Conservation (phyloP, 1,140 invertebrate genomes). For the Eufriesea mexicana region DNA sequence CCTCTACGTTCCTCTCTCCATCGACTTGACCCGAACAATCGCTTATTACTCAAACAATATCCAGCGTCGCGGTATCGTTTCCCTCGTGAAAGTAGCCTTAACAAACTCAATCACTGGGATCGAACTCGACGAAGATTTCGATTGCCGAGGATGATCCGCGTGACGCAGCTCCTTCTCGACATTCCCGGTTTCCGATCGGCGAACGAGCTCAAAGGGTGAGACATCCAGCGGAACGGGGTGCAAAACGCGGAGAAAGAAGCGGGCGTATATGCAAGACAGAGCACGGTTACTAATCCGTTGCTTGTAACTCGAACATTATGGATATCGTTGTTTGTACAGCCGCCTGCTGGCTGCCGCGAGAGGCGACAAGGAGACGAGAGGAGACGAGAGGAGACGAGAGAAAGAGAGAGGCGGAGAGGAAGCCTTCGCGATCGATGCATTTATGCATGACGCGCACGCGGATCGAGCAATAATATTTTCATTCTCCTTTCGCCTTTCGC, state of each 20-base stretch:
- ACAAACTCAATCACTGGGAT: neutral
- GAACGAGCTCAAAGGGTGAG: neutral
- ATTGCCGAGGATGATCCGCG: neutral
- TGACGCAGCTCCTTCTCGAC: neutral
- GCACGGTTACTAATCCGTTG: constrained; percentile 65
- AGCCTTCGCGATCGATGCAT: constrained; percentile 70
- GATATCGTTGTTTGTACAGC: constrained; percentile 69
- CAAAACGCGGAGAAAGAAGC: constrained; percentile 19
- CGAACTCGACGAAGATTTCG: neutral
- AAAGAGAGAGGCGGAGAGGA: constrained; percentile 23
- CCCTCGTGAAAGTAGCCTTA: neutral
- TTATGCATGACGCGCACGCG: constrained; percentile 70
- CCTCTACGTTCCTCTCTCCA: neutral
- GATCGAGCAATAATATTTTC: constrained; percentile 74
- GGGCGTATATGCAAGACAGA: constrained; percentile 36
- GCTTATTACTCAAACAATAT: neutral
- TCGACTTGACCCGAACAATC: neutral
- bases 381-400: neutral
- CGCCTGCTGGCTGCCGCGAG: constrained; percentile 53
- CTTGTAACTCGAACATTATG: constrained; percentile 69
- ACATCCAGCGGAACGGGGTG: neutral
- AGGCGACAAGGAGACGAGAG: constrained; percentile 41
- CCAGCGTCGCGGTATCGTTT: neutral
- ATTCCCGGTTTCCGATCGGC: neutral
- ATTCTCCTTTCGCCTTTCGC: constrained; percentile 65